Evolutionary conservation across 2,888 invertebrate genomes (phyloP).

Genomic region (Zootermopsis nevadensis): DNA sequence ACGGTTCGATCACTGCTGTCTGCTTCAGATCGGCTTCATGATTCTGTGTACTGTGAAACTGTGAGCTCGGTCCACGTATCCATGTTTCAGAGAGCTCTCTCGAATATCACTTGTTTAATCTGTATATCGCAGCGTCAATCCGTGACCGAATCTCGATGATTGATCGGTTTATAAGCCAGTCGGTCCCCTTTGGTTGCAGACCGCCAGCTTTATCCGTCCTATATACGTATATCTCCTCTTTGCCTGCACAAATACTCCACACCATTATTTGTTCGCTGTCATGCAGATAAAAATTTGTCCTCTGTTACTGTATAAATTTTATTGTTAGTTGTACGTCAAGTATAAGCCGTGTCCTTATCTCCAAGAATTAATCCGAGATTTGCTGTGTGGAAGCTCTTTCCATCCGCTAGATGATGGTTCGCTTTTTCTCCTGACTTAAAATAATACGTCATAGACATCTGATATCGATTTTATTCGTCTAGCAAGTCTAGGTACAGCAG

Average conservation of each 20-base stretch:
- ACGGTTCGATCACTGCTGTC: too few species aligned
- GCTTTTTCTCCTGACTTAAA: too few species aligned
- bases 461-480: too few species aligned
- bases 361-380: conserved; percentile 35
- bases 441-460: too few species aligned
- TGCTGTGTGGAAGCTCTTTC: neutral
- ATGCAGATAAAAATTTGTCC: neutral
- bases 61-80: neutral
- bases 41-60: neutral
- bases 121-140: conserved; percentile 47
- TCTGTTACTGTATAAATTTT: neutral
- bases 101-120: conserved; percentile 37
- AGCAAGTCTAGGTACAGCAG: too few species aligned
- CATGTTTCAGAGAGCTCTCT: neutral
- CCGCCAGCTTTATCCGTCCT: conserved; percentile 23
- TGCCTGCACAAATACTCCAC: conserved; percentile 21
- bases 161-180: conserved; percentile 47
- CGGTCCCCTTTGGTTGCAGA: conserved; percentile 25
- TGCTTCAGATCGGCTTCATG: neutral
- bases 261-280: conserved; percentile 8
- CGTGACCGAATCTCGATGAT: conserved; percentile 48
- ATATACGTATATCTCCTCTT: neutral
- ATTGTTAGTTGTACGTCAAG: neutral
- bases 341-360: neutral
- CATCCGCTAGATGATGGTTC: neutral